A percentile compares a stretch with the other conserved stretches of the same genome.
These are phyloP conservation scores for Zaprionus lineosus DNA, from an alignment of 2,888 invertebrate genomes.

Conservation along the genomic window DNA sequence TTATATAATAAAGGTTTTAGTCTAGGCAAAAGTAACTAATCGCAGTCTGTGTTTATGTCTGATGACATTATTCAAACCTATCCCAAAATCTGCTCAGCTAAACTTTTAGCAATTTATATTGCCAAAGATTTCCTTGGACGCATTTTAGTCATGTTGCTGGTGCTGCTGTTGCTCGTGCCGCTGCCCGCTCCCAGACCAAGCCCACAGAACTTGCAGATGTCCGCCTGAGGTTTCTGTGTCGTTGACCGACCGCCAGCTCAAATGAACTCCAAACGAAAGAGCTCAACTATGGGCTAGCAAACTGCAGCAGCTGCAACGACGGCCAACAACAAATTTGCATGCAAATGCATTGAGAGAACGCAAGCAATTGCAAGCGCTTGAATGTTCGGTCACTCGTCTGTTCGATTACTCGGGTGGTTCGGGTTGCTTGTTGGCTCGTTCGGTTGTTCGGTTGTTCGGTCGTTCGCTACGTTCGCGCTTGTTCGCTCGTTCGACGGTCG, in stretches of 20 bases:
- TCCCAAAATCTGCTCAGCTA: slow-evolving; percentile 27
- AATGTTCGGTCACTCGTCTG: slow-evolving; percentile 33
- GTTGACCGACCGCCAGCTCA: slow-evolving; percentile 80
- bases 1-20: too few species aligned
- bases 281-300: slow-evolving; percentile 50
- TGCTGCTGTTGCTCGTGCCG: slow-evolving; percentile 22
- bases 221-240: slow-evolving; percentile 79
- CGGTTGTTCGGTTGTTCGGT: slow-evolving; percentile 13
- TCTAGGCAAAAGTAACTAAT: too few species aligned
- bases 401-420: slow-evolving; percentile 18
- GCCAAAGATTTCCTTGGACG: slow-evolving; percentile 77
- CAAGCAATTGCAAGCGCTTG: slow-evolving; percentile 14
- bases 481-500: slow-evolving; percentile 33
- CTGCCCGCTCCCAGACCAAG: slow-evolving; percentile 43
- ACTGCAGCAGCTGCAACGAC: slow-evolving; percentile 35
- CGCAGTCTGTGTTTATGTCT: background rate
- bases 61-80: slow-evolving; percentile 36
- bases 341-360: slow-evolving; percentile 54
- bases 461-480: slow-evolving; percentile 11
- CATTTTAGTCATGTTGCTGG: slow-evolving; percentile 54
- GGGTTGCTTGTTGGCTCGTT: slow-evolving; percentile 22
- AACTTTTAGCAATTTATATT: slow-evolving; percentile 41
- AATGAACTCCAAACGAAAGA: slow-evolving; percentile 72
- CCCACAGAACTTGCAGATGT: slow-evolving; percentile 57
- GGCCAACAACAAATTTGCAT: slow-evolving; percentile 62